A percentile compares a stretch with the other conserved stretches of the same genome.
phyloP scores from a whole-genome alignment of 2,113 vertebrate species.

The Orthonyx spaldingii region DNA sequence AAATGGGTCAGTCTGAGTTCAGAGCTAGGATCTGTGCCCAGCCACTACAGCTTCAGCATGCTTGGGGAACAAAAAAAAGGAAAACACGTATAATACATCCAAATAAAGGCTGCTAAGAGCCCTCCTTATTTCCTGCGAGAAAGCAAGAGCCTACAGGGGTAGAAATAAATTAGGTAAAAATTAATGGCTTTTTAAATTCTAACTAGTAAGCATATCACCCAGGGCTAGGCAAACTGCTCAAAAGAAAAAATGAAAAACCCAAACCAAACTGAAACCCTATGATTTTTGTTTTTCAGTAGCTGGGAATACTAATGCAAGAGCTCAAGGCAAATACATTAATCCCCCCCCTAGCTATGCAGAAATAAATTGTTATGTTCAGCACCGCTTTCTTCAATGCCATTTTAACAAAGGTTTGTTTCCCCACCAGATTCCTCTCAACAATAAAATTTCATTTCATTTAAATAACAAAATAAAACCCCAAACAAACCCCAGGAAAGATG shows the following conservation, averaged over 20 bases:
- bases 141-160: background rate
- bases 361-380: background rate
- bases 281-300: constrained; percentile 29
- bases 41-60: background rate
- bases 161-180: constrained; percentile 54
- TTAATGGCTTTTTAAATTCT: constrained; percentile 48
- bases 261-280: background rate
- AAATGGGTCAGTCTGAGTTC: background rate
- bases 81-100: background rate
- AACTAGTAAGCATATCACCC: constrained; percentile 39
- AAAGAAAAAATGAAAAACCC: background rate
- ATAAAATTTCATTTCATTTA: constrained; percentile 39
- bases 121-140: background rate
- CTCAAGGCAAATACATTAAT: constrained; percentile 50
- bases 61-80: background rate
- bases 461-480: constrained; percentile 15
- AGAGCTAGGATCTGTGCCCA: background rate
- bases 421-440: constrained; percentile 11
- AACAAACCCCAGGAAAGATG: background rate
- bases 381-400: constrained; percentile 12
- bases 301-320: constrained; percentile 47
- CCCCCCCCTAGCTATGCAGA: background rate
- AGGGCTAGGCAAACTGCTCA: background rate
- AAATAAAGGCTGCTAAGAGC: background rate
- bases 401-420: background rate